These are phyloP conservation scores for Thamnaconus septentrionalis DNA, from an alignment of 2,113 vertebrate genomes.

Conservation along the genomic window DNA sequence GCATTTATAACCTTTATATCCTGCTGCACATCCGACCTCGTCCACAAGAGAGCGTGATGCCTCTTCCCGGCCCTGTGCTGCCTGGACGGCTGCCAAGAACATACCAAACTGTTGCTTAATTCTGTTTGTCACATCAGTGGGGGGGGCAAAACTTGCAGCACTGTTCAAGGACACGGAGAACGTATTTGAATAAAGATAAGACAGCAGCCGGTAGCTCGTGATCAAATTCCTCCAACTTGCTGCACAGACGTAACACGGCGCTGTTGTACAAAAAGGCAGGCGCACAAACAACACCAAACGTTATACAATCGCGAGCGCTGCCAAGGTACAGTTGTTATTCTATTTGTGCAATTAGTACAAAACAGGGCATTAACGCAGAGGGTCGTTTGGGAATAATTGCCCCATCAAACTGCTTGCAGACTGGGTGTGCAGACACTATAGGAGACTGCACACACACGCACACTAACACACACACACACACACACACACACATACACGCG, in stretches of 20 bases:
- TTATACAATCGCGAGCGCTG: neutral
- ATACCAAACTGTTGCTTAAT: constrained; percentile 53
- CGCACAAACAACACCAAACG: constrained; percentile 17
- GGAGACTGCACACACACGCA: constrained; percentile 9
- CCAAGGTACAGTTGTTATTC: constrained; percentile 48
- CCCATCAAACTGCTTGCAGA: constrained; percentile 59
- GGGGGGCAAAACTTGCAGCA: constrained; percentile 36
- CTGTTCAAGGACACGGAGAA: constrained; percentile 27
- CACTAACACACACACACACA: neutral
- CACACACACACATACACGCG: constrained; percentile 20
- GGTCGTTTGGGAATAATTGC: constrained; percentile 58
- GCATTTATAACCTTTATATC: neutral
- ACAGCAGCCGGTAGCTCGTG: constrained; percentile 10
- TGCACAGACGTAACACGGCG: constrained; percentile 33
- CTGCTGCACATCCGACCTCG: constrained; percentile 5
- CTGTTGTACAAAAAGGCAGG: constrained; percentile 32
- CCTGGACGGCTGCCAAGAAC: constrained; percentile 20
- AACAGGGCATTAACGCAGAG: constrained; percentile 51
- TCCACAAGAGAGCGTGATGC: constrained; percentile 60
- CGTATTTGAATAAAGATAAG: constrained; percentile 40
- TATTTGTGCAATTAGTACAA: constrained; percentile 47
- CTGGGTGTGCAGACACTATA: constrained; percentile 34
- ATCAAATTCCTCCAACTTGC: constrained; percentile 10
- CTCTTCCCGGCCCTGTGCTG: constrained; percentile 3
- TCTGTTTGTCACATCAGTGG: constrained; percentile 39